These are phyloP conservation scores for Pyrrhia umbra DNA, from an alignment of 2,888 invertebrate species.

Conservation along the genomic window DNA sequence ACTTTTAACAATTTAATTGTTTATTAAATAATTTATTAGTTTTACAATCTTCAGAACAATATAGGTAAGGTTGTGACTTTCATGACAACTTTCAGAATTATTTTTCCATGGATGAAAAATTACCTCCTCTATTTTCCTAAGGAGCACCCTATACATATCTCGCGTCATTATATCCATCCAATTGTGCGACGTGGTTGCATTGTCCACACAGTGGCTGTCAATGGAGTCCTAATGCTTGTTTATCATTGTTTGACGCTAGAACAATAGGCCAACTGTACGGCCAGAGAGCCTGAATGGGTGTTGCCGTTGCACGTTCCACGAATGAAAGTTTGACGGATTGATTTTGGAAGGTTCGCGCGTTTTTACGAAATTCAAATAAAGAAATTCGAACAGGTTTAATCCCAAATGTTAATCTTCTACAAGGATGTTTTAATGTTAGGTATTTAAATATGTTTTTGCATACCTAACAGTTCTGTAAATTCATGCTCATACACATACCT, in stretches of 20 bases:
- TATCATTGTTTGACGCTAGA: slow-evolving; percentile 78
- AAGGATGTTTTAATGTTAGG: not conserved
- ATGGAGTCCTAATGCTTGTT: slow-evolving; percentile 78
- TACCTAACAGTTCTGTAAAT: too few species aligned
- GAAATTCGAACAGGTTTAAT: not conserved
- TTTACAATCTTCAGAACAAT: too few species aligned
- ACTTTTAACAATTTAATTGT: too few species aligned
- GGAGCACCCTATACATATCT: slow-evolving; percentile 19
- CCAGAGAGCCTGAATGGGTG: slow-evolving; percentile 64
- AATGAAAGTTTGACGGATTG: slow-evolving; percentile 70
- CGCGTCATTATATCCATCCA: slow-evolving; percentile 42
- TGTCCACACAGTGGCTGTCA: slow-evolving; percentile 82
- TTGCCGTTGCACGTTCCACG: slow-evolving; percentile 67
- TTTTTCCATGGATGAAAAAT: not conserved
- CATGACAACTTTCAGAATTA: too few species aligned
- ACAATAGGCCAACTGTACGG: slow-evolving; percentile 70
- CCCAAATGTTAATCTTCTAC: not conserved
- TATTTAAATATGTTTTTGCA: not conserved
- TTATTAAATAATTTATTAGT: too few species aligned
- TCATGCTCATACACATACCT: too few species aligned
- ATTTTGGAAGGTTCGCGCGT: slow-evolving; percentile 43
- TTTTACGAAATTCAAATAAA: slow-evolving; percentile 15
- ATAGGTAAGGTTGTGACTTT: too few species aligned
- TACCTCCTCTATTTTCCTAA: slow-evolving; percentile 4
- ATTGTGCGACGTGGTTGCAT: slow-evolving; percentile 70